These are phyloP conservation scores for Odontomyia ornata DNA, from an alignment of 2,888 invertebrate genomes.

Conservation along the genomic window DNA sequence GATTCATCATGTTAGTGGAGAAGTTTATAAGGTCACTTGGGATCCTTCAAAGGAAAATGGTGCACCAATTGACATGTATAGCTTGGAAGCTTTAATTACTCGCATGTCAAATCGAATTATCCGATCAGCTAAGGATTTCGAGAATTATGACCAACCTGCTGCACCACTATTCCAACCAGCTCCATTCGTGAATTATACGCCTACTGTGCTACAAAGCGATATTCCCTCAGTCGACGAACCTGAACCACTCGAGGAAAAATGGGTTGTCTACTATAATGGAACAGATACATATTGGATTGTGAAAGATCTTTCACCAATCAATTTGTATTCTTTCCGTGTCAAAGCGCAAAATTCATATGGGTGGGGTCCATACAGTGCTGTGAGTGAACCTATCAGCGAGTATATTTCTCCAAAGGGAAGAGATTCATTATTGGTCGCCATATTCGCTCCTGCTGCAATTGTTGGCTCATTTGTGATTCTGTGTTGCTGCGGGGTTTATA, in stretches of 20 bases:
- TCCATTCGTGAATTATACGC: slow-evolving; percentile 61
- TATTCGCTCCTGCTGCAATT: slow-evolving; percentile 69
- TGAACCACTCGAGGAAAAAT: slow-evolving; percentile 66
- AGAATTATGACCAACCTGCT: slow-evolving; percentile 37
- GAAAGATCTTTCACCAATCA: slow-evolving; percentile 68
- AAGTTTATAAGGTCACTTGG: slow-evolving; percentile 84
- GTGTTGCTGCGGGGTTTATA: slow-evolving; percentile 56
- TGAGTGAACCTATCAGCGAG: slow-evolving; percentile 68
- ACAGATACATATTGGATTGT: slow-evolving; percentile 85
- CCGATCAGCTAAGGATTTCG: slow-evolving; percentile 48
- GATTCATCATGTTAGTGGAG: slow-evolving; percentile 77
- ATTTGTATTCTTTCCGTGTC: slow-evolving; percentile 77
- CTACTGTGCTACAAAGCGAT: slow-evolving; percentile 54
- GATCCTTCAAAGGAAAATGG: slow-evolving; percentile 80
- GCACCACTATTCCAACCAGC: slow-evolving; percentile 45
- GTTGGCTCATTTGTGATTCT: slow-evolving; percentile 60
- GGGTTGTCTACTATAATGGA: slow-evolving; percentile 79
- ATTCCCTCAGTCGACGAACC: slow-evolving; percentile 69
- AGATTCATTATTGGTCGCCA: slow-evolving; percentile 69
- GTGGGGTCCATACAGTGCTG: slow-evolving; percentile 79
- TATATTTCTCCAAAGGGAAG: slow-evolving; percentile 61
- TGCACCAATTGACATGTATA: slow-evolving; percentile 76
- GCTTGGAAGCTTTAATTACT: slow-evolving; percentile 74
- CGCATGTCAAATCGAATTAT: slow-evolving; percentile 53
- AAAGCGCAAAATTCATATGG: slow-evolving; percentile 83